These are phyloP conservation scores for Manis crassicaudata DNA, from an alignment of 2,797 vertebrate genomes.

Conservation along the genomic window DNA sequence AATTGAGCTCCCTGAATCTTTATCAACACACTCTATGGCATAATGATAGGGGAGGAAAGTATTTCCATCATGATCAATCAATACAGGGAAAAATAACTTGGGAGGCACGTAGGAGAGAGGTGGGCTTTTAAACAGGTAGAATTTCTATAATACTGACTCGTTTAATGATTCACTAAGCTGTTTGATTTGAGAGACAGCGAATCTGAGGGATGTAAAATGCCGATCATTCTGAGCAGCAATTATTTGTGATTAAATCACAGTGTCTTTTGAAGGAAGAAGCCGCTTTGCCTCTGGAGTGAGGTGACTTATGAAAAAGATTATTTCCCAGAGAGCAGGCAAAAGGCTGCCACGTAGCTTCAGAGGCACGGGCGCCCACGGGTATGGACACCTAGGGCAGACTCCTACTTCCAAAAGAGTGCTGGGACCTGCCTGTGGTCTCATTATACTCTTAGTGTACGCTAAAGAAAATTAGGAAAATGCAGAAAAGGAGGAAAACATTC, in stretches of 20 bases:
- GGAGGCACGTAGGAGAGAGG: constrained; percentile 68
- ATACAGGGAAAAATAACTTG: constrained; percentile 77
- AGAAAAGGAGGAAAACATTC: neutral
- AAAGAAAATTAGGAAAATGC: neutral
- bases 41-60: constrained; percentile 59
- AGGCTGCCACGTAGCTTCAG: neutral
- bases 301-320: constrained; percentile 48
- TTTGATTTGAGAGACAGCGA: constrained; percentile 83
- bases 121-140: constrained; percentile 70
- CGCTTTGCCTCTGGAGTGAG: constrained; percentile 66
- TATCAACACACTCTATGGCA: constrained; percentile 33
- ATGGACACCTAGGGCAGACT: neutral
- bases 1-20: neutral
- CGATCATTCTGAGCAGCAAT: constrained; percentile 82
- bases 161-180: constrained; percentile 83
- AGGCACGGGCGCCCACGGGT: neutral
- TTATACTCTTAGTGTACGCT: neutral
- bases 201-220: constrained; percentile 80
- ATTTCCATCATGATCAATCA: constrained; percentile 76
- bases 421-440: neutral
- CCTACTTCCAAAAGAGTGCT: rapidly evolving
- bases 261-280: constrained; percentile 76
- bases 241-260: constrained; percentile 84
- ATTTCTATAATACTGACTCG: constrained; percentile 79
- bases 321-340: neutral